These are phyloP conservation scores for Himalopsyche kuldschensis DNA, from an alignment of 2,888 invertebrate genomes.

Conservation along the genomic window DNA sequence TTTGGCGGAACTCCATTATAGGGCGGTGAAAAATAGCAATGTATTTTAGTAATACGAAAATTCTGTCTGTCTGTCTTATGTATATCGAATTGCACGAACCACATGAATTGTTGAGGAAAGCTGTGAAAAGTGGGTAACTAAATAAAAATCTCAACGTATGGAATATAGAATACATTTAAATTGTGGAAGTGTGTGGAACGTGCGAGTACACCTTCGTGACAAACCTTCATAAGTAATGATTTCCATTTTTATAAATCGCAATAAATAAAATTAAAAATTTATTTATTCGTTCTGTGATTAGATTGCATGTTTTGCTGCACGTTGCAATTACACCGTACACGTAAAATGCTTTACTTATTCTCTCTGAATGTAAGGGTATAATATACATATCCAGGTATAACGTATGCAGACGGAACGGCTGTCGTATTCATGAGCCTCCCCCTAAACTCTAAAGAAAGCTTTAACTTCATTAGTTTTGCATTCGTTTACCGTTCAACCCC, in stretches of 20 bases:
- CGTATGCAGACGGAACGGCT: slow-evolving; percentile 8
- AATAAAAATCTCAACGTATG: no score
- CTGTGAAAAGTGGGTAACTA: no score
- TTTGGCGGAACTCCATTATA: no score
- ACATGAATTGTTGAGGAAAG: no score
- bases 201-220: no score
- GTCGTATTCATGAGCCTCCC: slow-evolving; percentile 14
- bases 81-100: no score
- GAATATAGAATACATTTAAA: no score
- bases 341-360: neutral
- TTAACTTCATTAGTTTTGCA: slow-evolving; percentile 22
- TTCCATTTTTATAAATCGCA: neutral
- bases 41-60: no score
- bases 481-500: neutral
- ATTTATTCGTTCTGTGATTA: neutral
- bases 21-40: no score
- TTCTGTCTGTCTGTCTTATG: no score
- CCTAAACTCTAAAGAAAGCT: slow-evolving; percentile 2
- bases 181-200: no score
- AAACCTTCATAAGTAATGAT: neutral
- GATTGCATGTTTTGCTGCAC: neutral
- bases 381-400: neutral
- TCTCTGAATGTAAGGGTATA: neutral
- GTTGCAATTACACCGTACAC: neutral
- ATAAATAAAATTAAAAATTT: neutral